A percentile compares a stretch with the other conserved stretches of the same genome.
Conservation (phyloP, 2,888 invertebrate species). For the Hipparchia sbordonii region DNA sequence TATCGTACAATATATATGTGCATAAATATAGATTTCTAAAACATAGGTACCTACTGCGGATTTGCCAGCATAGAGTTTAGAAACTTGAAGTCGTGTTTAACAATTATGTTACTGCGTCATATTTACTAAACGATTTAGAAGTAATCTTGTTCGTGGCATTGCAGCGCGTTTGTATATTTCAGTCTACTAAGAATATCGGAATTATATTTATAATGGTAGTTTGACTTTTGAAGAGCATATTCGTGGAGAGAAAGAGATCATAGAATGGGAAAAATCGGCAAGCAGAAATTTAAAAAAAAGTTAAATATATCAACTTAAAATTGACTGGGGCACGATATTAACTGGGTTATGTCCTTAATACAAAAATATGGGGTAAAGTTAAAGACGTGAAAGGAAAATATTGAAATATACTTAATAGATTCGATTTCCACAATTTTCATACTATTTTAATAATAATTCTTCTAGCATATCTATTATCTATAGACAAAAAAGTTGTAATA, state of each 20-base stretch:
- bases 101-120: background rate
- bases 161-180: background rate
- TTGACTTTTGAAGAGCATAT: no score
- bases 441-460: no score
- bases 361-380: background rate
- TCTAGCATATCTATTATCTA: background rate
- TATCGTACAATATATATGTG: background rate
- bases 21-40: background rate
- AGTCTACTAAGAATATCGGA: background rate
- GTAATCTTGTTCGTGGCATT: background rate
- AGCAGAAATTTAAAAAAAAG: no score
- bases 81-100: background rate
- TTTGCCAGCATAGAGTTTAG: background rate
- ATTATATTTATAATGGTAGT: background rate
- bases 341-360: no score
- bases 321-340: no score
- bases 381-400: background rate
- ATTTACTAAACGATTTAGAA: background rate
- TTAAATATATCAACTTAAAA: no score
- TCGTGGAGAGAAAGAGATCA: no score
- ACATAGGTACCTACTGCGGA: background rate
- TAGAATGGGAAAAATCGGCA: no score
- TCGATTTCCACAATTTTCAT: background rate
- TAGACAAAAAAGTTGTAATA: background rate
- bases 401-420: background rate